A percentile compares a stretch with the other conserved stretches of the same genome.
phyloP scores from a whole-genome alignment of 2,888 invertebrate species.

The Tineola bisselliella region DNA sequence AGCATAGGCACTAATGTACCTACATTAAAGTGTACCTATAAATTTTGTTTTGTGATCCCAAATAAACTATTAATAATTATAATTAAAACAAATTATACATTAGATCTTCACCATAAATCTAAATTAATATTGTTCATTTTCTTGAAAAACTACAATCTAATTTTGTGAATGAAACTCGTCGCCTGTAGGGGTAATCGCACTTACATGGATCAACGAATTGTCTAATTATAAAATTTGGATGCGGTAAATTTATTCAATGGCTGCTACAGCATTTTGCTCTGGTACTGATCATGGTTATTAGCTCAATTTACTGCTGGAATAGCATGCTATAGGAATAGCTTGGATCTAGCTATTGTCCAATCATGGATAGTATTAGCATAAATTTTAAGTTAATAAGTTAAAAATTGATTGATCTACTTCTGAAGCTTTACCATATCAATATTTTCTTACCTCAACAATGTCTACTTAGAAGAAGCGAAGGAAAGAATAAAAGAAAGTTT shows the following conservation, averaged over 20 bases:
- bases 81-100: constrained; percentile 2
- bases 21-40: no score
- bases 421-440: neutral
- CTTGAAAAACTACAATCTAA: constrained; percentile 16
- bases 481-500: constrained; percentile 28
- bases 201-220: neutral
- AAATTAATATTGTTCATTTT: constrained; percentile 13
- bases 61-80: no score
- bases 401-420: no score
- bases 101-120: constrained; percentile 2
- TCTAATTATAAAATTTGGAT: neutral
- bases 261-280: no score
- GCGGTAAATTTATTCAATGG: neutral
- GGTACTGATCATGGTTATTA: no score
- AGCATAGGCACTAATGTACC: no score
- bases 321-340: no score
- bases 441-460: neutral
- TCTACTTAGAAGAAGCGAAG: constrained; percentile 22
- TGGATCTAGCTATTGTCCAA: no score
- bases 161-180: constrained; percentile 16
- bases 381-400: no score
- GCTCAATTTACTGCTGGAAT: no score
- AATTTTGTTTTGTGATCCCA: no score
- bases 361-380: no score
- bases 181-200: constrained; percentile 15